A percentile compares a stretch with the other conserved stretches of the same genome.
Conservation (phyloP, 2,888 invertebrate genomes). For the Autographa pulchrina region DNA sequence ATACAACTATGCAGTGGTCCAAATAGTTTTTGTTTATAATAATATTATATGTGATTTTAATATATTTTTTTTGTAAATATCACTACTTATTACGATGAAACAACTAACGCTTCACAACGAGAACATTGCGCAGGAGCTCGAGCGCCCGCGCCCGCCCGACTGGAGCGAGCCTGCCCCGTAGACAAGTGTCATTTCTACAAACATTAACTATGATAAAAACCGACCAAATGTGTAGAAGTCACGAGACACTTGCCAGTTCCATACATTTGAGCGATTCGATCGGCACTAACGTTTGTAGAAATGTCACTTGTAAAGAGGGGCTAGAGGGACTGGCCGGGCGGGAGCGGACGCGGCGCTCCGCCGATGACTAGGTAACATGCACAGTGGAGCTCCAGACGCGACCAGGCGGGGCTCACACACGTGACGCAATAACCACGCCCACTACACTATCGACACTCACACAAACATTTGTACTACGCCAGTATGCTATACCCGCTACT, state of each 20-base stretch:
- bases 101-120: conserved; percentile 83
- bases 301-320: too few relatives aligned
- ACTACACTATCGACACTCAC: conserved; percentile 71
- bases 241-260: too few relatives aligned
- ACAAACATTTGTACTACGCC: conserved; percentile 87
- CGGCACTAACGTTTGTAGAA: too few relatives aligned
- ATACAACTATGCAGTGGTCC: conserved; percentile 82
- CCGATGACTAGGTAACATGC: too few relatives aligned
- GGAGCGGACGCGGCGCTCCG: too few relatives aligned
- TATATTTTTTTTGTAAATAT: conserved; percentile 72
- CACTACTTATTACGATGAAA: conserved; percentile 77
- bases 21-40: conserved; percentile 68
- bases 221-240: too few relatives aligned
- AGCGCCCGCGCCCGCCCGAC: conserved; percentile 37
- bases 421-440: conserved; percentile 62
- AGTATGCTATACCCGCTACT: conserved; percentile 83
- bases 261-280: too few relatives aligned
- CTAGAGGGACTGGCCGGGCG: too few relatives aligned
- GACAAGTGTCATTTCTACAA: too few relatives aligned
- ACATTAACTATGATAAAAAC: too few relatives aligned
- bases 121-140: conserved; percentile 61
- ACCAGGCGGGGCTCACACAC: conserved; percentile 23
- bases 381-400: conserved; percentile 8
- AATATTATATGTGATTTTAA: conserved; percentile 67
- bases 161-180: too few relatives aligned